Evolutionary conservation across 92 coral and sea anemone genomes (phyloP).

Genomic region (Parazoanthus atlanticus): DNA sequence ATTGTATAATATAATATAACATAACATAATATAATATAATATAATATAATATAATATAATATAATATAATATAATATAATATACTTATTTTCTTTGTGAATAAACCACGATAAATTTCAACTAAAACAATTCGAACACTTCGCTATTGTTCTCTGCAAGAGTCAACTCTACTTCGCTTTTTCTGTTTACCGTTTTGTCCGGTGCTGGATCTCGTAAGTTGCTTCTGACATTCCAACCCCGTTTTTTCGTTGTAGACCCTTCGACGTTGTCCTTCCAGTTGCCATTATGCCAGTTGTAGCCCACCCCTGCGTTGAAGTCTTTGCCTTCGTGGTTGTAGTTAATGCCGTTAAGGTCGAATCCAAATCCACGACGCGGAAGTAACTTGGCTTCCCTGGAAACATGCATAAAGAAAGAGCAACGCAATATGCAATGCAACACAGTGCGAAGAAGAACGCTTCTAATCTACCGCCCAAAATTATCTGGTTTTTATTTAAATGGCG

Average conservation of each 20-base stretch:
- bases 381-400: background rate
- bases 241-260: background rate
- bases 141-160: too few relatives aligned
- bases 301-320: background rate
- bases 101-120: too few relatives aligned
- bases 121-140: too few relatives aligned
- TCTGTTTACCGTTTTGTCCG: too few relatives aligned
- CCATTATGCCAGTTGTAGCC: background rate
- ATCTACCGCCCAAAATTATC: background rate
- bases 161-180: too few relatives aligned
- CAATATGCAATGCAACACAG: background rate
- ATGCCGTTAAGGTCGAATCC: background rate
- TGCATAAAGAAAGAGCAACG: background rate
- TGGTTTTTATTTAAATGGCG: background rate
- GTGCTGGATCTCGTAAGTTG: too few relatives aligned
- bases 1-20: too few relatives aligned
- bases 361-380: background rate
- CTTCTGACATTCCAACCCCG: background rate
- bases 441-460: background rate
- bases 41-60: too few relatives aligned
- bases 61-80: too few relatives aligned
- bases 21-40: too few relatives aligned
- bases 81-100: too few relatives aligned
- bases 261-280: background rate
- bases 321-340: background rate